Conservation (phyloP, 2,888 invertebrate genomes). For the Linnaemya tessellans region DNA sequence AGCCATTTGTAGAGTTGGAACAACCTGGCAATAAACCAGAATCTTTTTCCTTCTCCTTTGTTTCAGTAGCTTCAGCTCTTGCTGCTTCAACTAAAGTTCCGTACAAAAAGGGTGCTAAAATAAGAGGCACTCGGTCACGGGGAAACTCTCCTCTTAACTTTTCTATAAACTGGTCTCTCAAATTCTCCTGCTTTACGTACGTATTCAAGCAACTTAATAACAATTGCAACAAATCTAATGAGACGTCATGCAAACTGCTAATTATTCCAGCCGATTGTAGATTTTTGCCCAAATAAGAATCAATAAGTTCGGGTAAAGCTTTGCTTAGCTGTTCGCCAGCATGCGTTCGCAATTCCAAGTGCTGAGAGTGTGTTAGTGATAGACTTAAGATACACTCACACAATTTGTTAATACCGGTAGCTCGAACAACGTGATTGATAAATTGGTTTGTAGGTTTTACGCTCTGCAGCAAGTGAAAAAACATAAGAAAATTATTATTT, state of each 20-base stretch:
- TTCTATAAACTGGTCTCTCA: constrained; percentile 87
- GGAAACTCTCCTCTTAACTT: constrained; percentile 94
- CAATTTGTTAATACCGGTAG: constrained; percentile 92
- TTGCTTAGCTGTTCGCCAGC: constrained; percentile 91
- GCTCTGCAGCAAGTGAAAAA: constrained; percentile 84
- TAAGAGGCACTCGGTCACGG: constrained; percentile 93
- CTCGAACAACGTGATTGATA: constrained; percentile 92
- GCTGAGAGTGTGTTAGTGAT: constrained; percentile 91
- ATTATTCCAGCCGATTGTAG: constrained; percentile 84
- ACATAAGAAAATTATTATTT: neutral
- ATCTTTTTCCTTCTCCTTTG: neutral
- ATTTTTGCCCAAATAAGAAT: constrained; percentile 91
- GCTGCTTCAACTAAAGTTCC: constrained; percentile 58
- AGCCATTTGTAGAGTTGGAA: constrained; percentile 73
- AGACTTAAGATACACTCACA: constrained; percentile 96
- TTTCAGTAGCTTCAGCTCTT: constrained; percentile 18
- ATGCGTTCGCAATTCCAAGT: constrained; percentile 88
- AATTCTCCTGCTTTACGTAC: constrained; percentile 82
- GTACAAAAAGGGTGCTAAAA: constrained; percentile 94
- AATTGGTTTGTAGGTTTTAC: constrained; percentile 91
- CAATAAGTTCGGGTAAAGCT: constrained; percentile 92
- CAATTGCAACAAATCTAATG: constrained; percentile 94
- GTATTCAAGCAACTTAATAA: constrained; percentile 85
- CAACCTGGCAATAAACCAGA: neutral
- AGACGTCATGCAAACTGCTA: constrained; percentile 94